Evolutionary conservation across 2,797 vertebrate species (phyloP).

Genomic region (Taeniopygia guttata): DNA sequence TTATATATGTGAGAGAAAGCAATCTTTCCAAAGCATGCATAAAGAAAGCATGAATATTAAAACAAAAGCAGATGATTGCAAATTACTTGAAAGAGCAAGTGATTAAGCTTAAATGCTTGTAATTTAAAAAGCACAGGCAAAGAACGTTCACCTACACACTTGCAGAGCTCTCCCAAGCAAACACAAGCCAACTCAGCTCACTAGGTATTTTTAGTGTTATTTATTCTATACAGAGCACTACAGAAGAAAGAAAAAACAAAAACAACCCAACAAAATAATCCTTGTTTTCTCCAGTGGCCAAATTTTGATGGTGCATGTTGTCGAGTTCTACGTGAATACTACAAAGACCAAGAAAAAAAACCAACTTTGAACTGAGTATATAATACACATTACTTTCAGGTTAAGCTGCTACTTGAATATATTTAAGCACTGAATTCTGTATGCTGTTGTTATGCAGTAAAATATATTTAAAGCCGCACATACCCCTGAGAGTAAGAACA

Average conservation of each 20-base stretch:
- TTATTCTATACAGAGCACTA: not conserved
- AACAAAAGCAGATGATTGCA: conserved; percentile 34
- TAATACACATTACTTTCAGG: not conserved
- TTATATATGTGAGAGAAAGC: not conserved
- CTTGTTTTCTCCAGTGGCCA: not conserved
- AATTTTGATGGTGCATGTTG: not conserved
- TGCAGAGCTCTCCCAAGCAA: not conserved
- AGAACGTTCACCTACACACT: not conserved
- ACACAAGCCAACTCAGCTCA: not conserved
- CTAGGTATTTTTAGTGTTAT: not conserved
- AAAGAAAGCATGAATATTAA: conserved; percentile 42
- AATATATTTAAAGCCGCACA: not conserved
- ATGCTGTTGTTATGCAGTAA: not conserved
- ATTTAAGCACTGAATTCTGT: not conserved
- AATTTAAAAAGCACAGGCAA: conserved; percentile 21
- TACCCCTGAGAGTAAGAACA: not conserved
- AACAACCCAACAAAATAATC: not conserved
- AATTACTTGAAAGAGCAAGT: conserved; percentile 32
- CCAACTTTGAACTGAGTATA: not conserved
- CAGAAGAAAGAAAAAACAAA: not conserved
- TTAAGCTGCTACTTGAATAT: not conserved
- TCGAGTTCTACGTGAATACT: not conserved
- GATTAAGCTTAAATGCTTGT: conserved; percentile 29
- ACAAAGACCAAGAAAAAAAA: not conserved
- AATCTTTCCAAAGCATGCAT: not conserved